Evolutionary conservation across 2,797 vertebrate genomes (phyloP).

Genomic region (Micrastur ruficollis): DNA sequence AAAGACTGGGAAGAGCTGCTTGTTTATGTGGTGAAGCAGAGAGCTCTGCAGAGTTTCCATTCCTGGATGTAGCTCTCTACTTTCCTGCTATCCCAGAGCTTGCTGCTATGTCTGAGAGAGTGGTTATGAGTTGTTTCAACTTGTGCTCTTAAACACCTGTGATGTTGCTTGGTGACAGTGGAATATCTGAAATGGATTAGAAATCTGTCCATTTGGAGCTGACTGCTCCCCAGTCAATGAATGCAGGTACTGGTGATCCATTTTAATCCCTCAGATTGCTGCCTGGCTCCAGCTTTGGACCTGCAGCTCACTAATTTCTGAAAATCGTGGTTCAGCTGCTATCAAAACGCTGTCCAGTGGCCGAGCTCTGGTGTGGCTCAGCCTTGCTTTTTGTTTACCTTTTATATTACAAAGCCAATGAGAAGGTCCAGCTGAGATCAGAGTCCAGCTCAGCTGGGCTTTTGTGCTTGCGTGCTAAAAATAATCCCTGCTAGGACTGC

Average conservation of each 20-base stretch:
- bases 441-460: slow-evolving; percentile 9
- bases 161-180: not conserved
- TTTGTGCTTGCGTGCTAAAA: not conserved
- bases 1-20: not conserved
- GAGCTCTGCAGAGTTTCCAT: not conserved
- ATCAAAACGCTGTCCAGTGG: not conserved
- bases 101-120: not conserved
- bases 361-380: not conserved
- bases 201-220: not conserved
- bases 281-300: not conserved
- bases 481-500: not conserved
- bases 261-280: not conserved
- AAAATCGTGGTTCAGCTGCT: not conserved
- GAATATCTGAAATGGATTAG: not conserved
- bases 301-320: not conserved
- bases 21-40: not conserved
- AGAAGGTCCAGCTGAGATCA: slow-evolving; percentile 8
- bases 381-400: slow-evolving; percentile 33
- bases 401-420: not conserved
- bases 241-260: not conserved
- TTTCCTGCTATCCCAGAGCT: not conserved
- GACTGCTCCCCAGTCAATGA: not conserved
- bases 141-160: not conserved
- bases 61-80: not conserved
- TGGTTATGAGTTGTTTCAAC: not conserved